Evolutionary conservation across 2,888 invertebrate genomes (phyloP).

Genomic region (Anthophora plumipes): DNA sequence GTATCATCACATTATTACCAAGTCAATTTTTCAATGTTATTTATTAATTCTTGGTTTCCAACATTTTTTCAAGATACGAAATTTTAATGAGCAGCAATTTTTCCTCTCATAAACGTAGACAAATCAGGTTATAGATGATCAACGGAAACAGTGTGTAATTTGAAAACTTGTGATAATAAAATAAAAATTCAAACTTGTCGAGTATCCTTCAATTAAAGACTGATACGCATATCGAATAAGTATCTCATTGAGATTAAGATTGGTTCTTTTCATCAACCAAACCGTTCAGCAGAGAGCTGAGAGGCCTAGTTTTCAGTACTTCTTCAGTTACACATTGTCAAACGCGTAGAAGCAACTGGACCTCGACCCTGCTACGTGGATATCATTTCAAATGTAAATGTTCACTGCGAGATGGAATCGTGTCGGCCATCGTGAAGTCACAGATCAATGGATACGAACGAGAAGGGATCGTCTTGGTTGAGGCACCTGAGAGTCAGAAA

Average conservation of each 20-base stretch:
- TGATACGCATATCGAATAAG: too few species aligned
- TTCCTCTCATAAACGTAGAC: too few species aligned
- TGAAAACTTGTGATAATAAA: too few species aligned
- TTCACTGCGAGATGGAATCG: conserved; percentile 23
- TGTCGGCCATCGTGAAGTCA: conserved; percentile 33
- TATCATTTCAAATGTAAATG: conserved; percentile 62
- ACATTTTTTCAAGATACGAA: too few species aligned
- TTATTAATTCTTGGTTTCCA: too few species aligned
- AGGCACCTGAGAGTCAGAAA: conserved; percentile 53
- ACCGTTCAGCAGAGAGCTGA: conserved; percentile 21
- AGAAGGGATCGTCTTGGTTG: conserved; percentile 29
- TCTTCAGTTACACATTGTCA: conserved; percentile 45
- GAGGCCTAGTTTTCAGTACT: conserved; percentile 10
- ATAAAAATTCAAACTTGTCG: too few species aligned
- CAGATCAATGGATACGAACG: conserved; percentile 54
- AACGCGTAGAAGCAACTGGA: conserved; percentile 35
- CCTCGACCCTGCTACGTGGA: conserved; percentile 12
- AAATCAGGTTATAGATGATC: too few species aligned
- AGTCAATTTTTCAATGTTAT: too few species aligned
- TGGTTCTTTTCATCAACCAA: conserved; percentile 12
- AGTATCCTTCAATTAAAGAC: too few species aligned
- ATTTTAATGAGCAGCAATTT: too few species aligned
- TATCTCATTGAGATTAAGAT: neutral
- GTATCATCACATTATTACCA: too few species aligned
- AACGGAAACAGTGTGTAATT: too few species aligned